Evolutionary conservation across 2,888 invertebrate genomes (phyloP), one percentile per base, ranked within the genome.

Genomic region (Abrostola tripartita): DNA sequence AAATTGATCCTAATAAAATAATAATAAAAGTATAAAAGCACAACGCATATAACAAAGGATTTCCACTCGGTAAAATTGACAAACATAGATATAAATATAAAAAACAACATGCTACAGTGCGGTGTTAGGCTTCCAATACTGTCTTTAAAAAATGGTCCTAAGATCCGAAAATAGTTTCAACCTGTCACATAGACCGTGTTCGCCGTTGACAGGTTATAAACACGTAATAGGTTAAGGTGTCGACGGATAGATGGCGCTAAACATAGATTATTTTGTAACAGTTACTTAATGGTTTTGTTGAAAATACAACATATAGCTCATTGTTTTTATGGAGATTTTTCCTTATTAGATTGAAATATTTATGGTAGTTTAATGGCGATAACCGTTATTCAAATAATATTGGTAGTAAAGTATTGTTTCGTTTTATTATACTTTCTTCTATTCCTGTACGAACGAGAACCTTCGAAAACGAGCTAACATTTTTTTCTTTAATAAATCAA

Each of bases 131-230:
- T 47, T 24, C 14, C 44, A 24, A 47, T 47, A 52, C 6, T 42
- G 8, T 44, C 51, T 62, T 60, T 37, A 35, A 56, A 64, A 65
- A 65, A 6, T 57, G 53, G 50, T 65, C 60, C n/a, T 51, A 51
- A 38, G 51, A 53, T 61, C 74, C 61, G 12, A 68, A 78, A 79
- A 77, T 79, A 68, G 58, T 57, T 60, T 64, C 12, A 6, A 57
- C 65, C 72, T 74, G 74, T 75, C 71, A 77, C 70, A 68, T 70
- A 52, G 53, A 53, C 72, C 70, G n/a, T 50, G 63, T 64, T 52
- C 44, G 6, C 7, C 36, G 75, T 55, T 78, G 75, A 78, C 75
- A 71, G 67, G 55, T 71, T 61, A 55, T 72, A 79, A 77, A 72
- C 53, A 60, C 64, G 52, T 80, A 71, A 69, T 68, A 59, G 65